Percentiles rank a stretch among this genome's conserved stretches.
phyloP scores from a whole-genome alignment of 1,140 invertebrate genomes.

The Drosophila simulans region DNA sequence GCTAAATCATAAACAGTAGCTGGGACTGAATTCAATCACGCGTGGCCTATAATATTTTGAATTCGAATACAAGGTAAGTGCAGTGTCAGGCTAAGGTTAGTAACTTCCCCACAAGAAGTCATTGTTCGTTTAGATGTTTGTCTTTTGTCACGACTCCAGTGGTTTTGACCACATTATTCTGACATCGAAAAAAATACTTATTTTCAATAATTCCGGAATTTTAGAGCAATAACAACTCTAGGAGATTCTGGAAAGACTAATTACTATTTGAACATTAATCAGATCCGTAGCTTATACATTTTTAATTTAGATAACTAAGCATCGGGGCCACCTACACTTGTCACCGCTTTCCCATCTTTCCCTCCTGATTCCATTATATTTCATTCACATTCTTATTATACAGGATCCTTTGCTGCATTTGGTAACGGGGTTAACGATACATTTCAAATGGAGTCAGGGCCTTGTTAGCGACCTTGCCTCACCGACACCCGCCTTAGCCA shows the following conservation, averaged over 20 bases:
- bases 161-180: no score
- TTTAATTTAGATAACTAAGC: slow-evolving; percentile 35
- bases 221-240: no score
- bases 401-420: slow-evolving; percentile 41
- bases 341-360: slow-evolving; percentile 8
- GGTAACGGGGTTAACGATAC: slow-evolving; percentile 78
- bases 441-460: slow-evolving; percentile 74
- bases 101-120: background rate
- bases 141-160: no score
- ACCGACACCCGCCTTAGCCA: slow-evolving; percentile 26
- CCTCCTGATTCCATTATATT: background rate
- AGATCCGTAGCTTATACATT: slow-evolving; percentile 11
- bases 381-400: slow-evolving; percentile 59
- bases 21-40: slow-evolving; percentile 71
- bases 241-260: no score
- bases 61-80: slow-evolving; percentile 35
- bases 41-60: slow-evolving; percentile 76
- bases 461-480: slow-evolving; percentile 64
- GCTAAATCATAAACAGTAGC: slow-evolving; percentile 69
- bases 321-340: slow-evolving; percentile 8
- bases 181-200: no score
- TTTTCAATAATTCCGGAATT: no score
- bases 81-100: slow-evolving; percentile 3
- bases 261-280: no score
- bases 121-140: no score